Evolutionary conservation across 2,888 invertebrate species (phyloP), one percentile per base, ranked within the genome.

Genomic region (Brassicogethes aeneus): DNA sequence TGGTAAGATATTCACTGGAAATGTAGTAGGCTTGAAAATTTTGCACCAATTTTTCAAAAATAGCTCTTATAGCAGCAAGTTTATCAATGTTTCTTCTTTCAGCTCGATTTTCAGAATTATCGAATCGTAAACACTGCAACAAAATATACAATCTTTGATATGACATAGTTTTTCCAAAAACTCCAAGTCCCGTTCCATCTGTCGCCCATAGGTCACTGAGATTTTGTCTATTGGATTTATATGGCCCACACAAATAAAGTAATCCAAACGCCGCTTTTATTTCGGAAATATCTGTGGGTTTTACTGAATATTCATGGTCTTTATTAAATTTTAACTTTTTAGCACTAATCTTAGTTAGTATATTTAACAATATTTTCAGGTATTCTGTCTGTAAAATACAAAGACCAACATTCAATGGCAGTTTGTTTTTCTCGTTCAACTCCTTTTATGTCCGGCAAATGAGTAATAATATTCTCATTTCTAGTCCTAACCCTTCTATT

Each of bases 251-350:
- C 12, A 48, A 31, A 36, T 41, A 48, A 16, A 48, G 41, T 15
- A 48, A 31, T 29, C 44, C 47, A 17, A 48, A 23, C 23, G 45
- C 13, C 15, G 39, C 45, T 15, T 44, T 45, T 14, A 48, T 42
- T 42, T 48, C 48, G 16, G 15, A 12, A 17, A 36, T 3, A 15
- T 41, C 17, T 12, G 41, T 44, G 31, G 37, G 32, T 8, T 13
- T 8, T 16, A 34, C 34, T 3, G 34, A 5, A 35, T 35, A 35
- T 37, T 39, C 10, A 34, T 39, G 30, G 32, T 13, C 13, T n/a
- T 12, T 13, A 12, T 34, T 8, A 13, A 34, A 14, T 16, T 3
- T 3, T 3, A 34, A 16, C 13, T 33, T 16, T 16, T 39, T 39
- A 3, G 15, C n/a, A 8, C 13, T 2, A 3, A 39, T 3, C 17